A percentile compares a stretch with the other conserved stretches of the same genome.
Evolutionary conservation across 2,888 invertebrate species (phyloP).

Genomic region (Autographa gamma): DNA sequence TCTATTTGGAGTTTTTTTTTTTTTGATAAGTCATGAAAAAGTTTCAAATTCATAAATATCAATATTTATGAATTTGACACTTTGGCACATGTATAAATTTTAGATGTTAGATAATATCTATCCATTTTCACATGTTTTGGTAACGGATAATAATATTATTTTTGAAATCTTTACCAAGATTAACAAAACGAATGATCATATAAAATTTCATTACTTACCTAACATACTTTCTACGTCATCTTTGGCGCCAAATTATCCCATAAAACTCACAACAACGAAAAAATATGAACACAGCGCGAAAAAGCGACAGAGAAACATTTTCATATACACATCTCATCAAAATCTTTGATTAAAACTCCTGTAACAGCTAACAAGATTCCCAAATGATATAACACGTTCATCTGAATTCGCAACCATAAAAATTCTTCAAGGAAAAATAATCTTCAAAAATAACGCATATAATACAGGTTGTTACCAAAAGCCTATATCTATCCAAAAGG

Average conservation of each 20-base stretch:
- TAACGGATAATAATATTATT: too few species aligned
- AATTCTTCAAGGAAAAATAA: constrained; percentile 44
- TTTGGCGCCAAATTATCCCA: neutral
- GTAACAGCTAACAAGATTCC: constrained; percentile 41
- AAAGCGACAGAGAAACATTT: constrained; percentile 7
- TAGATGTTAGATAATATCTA: too few species aligned
- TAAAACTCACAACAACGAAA: neutral
- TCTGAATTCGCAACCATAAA: constrained; percentile 27
- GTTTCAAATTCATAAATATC: too few species aligned
- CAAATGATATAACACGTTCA: constrained; percentile 44
- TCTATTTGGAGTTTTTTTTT: neutral
- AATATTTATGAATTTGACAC: too few species aligned
- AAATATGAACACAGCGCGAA: constrained; percentile 6
- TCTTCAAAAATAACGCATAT: constrained; percentile 34
- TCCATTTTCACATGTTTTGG: too few species aligned
- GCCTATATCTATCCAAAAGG: too few species aligned
- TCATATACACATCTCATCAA: constrained; percentile 14
- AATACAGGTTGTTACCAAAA: constrained; percentile 3
- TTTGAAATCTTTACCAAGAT: too few species aligned
- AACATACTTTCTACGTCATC: neutral
- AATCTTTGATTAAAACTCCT: constrained; percentile 47
- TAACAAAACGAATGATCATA: too few species aligned
- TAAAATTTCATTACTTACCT: too few species aligned
- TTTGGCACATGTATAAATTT: too few species aligned
- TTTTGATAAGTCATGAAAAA: neutral